Conservation (phyloP, 2,113 vertebrate species). For the Tachycineta bicolor region DNA sequence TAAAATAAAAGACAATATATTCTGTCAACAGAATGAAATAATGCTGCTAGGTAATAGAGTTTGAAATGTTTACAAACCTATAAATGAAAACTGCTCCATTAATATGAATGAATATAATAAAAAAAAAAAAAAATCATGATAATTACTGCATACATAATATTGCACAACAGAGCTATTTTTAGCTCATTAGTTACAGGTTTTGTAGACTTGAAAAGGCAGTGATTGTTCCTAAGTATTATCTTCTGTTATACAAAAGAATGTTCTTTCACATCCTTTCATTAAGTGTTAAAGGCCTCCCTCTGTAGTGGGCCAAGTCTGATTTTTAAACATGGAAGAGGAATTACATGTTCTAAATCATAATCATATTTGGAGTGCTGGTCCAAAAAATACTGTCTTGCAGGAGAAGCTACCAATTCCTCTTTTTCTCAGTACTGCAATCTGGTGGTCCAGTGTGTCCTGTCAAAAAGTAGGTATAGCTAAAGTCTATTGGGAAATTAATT, state of each 20-base stretch:
- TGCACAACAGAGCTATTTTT: conserved; percentile 63
- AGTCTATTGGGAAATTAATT: background rate
- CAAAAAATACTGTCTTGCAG: background rate
- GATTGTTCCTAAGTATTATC: conserved; percentile 21
- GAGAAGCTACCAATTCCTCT: background rate
- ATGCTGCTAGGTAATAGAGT: conserved; percentile 67
- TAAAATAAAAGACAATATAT: conserved; percentile 68
- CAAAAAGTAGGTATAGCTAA: background rate
- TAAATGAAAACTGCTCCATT: conserved; percentile 68
- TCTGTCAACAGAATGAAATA: conserved; percentile 70
- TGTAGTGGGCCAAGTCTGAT: background rate
- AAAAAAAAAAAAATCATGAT: too few relatives aligned
- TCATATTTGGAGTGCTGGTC: background rate
- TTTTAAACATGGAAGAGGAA: background rate
- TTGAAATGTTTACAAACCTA: conserved; percentile 76
- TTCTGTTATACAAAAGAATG: conserved; percentile 18
- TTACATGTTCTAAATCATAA: background rate
- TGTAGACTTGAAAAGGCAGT: conserved; percentile 44
- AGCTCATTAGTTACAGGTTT: conserved; percentile 49
- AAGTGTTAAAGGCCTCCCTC: background rate
- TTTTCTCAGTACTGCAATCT: background rate
- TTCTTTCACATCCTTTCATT: conserved; percentile 23
- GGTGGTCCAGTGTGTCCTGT: background rate
- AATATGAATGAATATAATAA: conserved; percentile 72
- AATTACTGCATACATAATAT: conserved; percentile 66